Conservation (phyloP, 2,113 vertebrate genomes). For the Callipepla squamata region DNA sequence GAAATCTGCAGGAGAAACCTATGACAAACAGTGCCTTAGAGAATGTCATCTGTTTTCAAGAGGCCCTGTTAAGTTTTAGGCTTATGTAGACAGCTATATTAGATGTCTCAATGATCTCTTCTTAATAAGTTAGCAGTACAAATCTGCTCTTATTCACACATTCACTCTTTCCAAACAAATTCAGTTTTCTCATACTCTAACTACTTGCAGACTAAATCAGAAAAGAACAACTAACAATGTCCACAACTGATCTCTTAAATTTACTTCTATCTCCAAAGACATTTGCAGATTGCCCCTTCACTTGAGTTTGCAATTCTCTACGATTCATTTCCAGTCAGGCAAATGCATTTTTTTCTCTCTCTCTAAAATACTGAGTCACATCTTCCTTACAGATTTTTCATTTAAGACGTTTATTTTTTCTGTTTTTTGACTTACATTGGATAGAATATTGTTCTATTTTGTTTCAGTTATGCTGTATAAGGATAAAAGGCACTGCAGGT, state of each 20-base stretch:
- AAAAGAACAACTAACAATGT: neutral
- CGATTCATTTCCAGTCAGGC: neutral
- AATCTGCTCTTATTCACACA: neutral
- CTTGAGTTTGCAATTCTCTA: neutral
- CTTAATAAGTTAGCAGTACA: neutral
- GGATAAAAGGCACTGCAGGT: neutral
- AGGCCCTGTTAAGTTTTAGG: neutral
- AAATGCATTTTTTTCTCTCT: neutral
- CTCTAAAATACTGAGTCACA: neutral
- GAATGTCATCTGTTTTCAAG: neutral
- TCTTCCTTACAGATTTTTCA: neutral
- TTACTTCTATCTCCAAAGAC: neutral
- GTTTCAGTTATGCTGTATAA: neutral
- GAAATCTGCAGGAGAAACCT: neutral
- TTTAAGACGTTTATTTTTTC: neutral
- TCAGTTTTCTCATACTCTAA: neutral
- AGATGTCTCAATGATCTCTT: neutral
- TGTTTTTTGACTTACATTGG: neutral
- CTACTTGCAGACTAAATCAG: neutral
- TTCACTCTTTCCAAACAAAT: neutral
- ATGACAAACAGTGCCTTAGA: accelerated
- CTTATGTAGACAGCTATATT: neutral
- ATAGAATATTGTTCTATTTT: neutral
- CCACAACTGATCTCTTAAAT: neutral
- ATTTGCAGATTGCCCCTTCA: neutral